phyloP scores from a whole-genome alignment of 2,113 vertebrate species.

The Sceloporus undulatus region DNA sequence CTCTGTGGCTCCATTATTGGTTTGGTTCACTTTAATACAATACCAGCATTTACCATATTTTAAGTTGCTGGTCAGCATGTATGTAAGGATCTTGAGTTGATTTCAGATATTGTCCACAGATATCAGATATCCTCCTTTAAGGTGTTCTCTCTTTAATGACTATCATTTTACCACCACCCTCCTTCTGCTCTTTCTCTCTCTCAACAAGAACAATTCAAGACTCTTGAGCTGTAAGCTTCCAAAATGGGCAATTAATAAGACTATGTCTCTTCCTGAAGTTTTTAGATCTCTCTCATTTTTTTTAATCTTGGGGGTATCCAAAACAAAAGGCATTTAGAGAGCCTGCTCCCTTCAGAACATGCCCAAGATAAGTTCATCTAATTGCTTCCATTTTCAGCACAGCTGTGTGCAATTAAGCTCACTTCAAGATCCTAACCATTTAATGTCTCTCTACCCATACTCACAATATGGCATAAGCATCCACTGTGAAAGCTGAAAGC shows the following conservation, averaged over 20 bases:
- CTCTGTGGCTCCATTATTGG: no score
- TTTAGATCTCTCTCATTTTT: conserved; percentile 4
- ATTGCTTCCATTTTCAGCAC: conserved; percentile 46
- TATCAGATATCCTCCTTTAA: neutral
- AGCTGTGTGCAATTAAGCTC: conserved; percentile 46
- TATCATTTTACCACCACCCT: neutral
- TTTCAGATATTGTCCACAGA: neutral
- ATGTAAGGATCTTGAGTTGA: neutral
- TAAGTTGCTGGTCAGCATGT: neutral
- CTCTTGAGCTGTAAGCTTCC: neutral
- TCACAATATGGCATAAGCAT: conserved; percentile 34
- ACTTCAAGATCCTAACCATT: conserved; percentile 40
- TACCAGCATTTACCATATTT: neutral
- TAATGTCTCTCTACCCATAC: conserved; percentile 34
- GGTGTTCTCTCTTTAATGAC: neutral
- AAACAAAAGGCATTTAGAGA: conserved; percentile 29
- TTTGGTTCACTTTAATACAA: neutral
- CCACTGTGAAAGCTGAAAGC: conserved; percentile 44
- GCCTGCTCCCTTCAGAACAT: conserved; percentile 2
- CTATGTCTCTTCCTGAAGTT: neutral
- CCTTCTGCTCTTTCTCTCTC: neutral
- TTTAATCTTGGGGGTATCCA: conserved; percentile 34
- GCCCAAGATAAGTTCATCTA: conserved; percentile 42
- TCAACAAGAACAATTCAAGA: no score
- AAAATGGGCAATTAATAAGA: neutral